Evolutionary conservation across 2,888 invertebrate species (phyloP).

Genomic region (Rhingia campestris): DNA sequence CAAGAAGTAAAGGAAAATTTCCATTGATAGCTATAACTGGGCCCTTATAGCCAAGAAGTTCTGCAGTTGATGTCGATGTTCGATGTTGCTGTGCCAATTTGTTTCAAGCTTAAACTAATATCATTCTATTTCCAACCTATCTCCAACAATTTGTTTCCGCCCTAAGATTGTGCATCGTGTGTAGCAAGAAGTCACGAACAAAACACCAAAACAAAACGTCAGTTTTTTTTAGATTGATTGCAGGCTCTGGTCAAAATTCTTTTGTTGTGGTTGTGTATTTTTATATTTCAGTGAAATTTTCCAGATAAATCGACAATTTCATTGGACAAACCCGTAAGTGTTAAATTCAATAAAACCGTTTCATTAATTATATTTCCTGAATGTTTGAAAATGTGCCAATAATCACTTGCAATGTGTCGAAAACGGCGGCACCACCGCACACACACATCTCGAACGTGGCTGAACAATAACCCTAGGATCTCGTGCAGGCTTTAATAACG

Average conservation of each 20-base stretch:
- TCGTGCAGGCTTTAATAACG: slow-evolving; percentile 77
- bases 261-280: slow-evolving; percentile 35
- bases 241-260: slow-evolving; percentile 18
- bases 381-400: not conserved
- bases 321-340: slow-evolving; percentile 29
- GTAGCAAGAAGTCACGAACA: too few species aligned
- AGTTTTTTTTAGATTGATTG: not conserved
- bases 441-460: slow-evolving; percentile 55
- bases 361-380: not conserved
- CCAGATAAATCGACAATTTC: slow-evolving; percentile 5
- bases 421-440: slow-evolving; percentile 30
- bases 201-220: slow-evolving; percentile 56
- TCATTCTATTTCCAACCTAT: not conserved
- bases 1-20: too few species aligned
- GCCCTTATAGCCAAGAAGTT: too few species aligned
- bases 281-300: slow-evolving; percentile 25
- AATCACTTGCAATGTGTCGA: slow-evolving; percentile 25
- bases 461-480: slow-evolving; percentile 68
- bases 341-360: not conserved
- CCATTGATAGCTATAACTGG: too few species aligned
- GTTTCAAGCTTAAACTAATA: not conserved
- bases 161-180: not conserved
- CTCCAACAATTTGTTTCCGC: not conserved
- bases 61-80: too few species aligned
- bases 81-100: not conserved